A percentile compares a stretch with the other conserved stretches of the same genome.
phyloP scores from a whole-genome alignment of 2,797 vertebrate species.

The Gadopsis marmoratus region DNA sequence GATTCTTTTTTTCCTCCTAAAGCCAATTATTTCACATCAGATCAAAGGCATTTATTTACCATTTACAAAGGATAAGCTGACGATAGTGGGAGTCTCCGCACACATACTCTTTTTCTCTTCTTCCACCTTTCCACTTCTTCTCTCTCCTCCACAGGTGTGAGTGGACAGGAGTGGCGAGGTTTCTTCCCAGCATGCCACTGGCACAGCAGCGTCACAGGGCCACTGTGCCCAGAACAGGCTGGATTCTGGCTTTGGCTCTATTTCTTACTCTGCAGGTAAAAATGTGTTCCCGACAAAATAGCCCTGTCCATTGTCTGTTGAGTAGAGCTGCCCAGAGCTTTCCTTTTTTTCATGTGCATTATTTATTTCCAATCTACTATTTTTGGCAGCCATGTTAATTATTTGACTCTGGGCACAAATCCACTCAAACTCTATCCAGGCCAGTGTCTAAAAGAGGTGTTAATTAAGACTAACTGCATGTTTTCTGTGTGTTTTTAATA shows the following conservation, averaged over 20 bases:
- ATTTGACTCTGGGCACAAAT: constrained; percentile 46
- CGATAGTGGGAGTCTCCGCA: constrained; percentile 23
- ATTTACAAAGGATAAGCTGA: constrained; percentile 61
- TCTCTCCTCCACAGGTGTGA: constrained; percentile 55
- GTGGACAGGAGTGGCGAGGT: constrained; percentile 44
- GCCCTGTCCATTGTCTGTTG: not conserved
- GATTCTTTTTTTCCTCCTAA: constrained; percentile 39
- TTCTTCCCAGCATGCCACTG: constrained; percentile 68
- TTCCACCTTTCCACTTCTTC: constrained; percentile 1
- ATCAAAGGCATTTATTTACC: constrained; percentile 66
- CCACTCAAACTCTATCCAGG: constrained; percentile 16
- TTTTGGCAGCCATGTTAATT: constrained; percentile 51
- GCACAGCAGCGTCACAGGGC: constrained; percentile 58
- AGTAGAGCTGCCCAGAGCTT: constrained; percentile 15
- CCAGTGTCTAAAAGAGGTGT: constrained; percentile 9
- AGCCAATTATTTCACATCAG: constrained; percentile 64
- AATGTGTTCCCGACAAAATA: constrained; percentile 18
- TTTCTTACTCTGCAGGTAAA: constrained; percentile 78
- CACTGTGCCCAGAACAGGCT: constrained; percentile 56
- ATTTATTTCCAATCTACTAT: constrained; percentile 55
- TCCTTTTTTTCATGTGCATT: constrained; percentile 39
- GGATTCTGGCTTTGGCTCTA: constrained; percentile 74
- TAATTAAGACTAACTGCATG: constrained; percentile 5
- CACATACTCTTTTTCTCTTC: not conserved
- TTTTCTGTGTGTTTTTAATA: constrained; percentile 19